Conservation (phyloP, 2,888 invertebrate genomes). For the Morinoia aosen region DNA sequence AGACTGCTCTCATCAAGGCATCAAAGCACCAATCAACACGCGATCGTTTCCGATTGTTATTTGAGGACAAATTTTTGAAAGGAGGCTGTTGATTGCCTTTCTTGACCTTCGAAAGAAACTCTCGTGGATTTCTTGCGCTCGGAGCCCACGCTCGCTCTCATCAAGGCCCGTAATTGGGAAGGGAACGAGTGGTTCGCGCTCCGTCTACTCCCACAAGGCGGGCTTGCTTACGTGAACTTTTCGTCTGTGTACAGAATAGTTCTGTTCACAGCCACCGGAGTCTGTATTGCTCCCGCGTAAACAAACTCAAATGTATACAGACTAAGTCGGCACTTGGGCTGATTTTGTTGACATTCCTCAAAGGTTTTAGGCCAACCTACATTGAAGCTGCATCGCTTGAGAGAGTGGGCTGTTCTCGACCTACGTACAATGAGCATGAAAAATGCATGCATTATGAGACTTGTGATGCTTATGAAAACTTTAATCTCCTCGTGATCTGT, state of each 20-base stretch:
- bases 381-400: neutral
- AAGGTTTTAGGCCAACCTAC: neutral
- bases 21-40: neutral
- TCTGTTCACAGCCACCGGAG: conserved; percentile 34
- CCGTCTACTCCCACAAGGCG: neutral
- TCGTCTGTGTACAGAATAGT: conserved; percentile 37
- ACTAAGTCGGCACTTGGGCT: neutral
- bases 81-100: neutral
- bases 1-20: neutral
- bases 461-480: neutral
- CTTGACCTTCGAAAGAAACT: neutral
- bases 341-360: neutral
- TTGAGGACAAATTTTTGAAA: neutral
- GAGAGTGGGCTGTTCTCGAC: neutral
- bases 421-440: neutral
- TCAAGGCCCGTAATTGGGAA: conserved; percentile 2
- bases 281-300: conserved; percentile 25
- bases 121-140: neutral
- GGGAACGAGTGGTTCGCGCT: neutral
- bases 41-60: neutral
- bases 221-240: neutral
- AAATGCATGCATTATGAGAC: neutral
- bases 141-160: neutral
- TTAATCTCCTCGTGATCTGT: neutral
- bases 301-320: conserved; percentile 34